These are phyloP conservation scores for Pseudocheirus occidentalis DNA, from an alignment of 2,797 vertebrate species.

Conservation along the genomic window DNA sequence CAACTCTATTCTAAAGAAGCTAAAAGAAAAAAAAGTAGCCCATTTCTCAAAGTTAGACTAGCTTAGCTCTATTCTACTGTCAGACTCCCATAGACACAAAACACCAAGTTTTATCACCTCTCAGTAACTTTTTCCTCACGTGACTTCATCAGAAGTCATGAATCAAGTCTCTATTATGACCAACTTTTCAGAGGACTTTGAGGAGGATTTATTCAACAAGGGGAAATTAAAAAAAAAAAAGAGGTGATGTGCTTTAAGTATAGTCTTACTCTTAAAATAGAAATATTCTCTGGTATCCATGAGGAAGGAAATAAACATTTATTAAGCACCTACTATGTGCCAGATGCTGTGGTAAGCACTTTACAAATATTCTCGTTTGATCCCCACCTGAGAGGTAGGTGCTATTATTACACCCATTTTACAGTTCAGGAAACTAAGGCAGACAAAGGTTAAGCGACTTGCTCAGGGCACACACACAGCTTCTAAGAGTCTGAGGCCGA, in stretches of 20 bases:
- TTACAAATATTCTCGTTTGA: not conserved
- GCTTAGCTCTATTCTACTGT: not conserved
- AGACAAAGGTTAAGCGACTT: not conserved
- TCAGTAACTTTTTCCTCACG: not conserved
- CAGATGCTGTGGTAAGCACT: not conserved
- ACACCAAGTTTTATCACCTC: not conserved
- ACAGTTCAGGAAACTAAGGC: not conserved
- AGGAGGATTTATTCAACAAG: not conserved
- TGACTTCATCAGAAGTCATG: not conserved
- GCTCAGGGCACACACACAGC: not conserved
- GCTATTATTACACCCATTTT: not conserved
- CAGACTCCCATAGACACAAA: not conserved
- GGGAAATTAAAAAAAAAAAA: too few relatives aligned
- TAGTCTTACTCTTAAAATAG: not conserved
- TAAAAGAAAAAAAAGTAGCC: constrained; percentile 22
- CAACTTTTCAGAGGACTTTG: not conserved
- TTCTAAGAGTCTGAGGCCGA: not conserved
- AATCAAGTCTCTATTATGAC: not conserved
- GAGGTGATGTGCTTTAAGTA: too few relatives aligned
- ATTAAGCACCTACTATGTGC: not conserved
- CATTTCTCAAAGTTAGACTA: not conserved
- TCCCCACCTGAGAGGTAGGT: not conserved
- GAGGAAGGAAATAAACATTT: not conserved
- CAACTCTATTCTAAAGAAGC: not conserved
- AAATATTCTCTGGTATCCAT: not conserved